Base-by-base conservation (phyloP, 2,113 vertebrate genomes). In the Cryptoleucopteryx plumbea region DNA sequence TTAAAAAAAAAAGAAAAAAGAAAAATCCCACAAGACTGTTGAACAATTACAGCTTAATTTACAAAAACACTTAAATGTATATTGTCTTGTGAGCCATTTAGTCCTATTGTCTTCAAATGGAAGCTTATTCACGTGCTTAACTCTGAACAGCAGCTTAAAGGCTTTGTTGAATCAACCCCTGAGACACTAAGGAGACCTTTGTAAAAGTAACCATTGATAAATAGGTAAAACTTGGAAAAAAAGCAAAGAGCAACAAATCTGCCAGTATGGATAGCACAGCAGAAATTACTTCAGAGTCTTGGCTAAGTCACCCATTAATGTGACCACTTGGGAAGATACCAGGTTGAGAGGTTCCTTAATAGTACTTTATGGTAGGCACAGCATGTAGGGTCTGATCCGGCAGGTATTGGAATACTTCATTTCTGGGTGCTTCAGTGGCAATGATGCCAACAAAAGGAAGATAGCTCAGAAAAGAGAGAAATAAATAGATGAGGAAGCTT, bases 41-140 rank as follows among this genome's bases (percentile, higher is more conserved):
- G 68, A 93, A 94, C 84, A 93, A 84, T 96, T 91, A 90, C 70
- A 52, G 29, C 79, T 90, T 97, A 90, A 95, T 94, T 96, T 96
- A 75, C 52, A 55, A 88, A 93, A 86, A 85, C 78, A 63, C 70
- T 90, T 95, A 92, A 91, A 86, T 75, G 86, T 68, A 79, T 89
- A 79, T 86, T 90, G 90, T 85, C 93, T 91, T 89, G 56, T 88
- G 92, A 94, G 94, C 70, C 62, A 85, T 90, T 96, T 94, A 94
- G 90, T 80, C 58, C 58, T 88, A 58, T 93, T 95, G 93, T 95
- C 90, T 96, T 85, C 90, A 93, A 75, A 85, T 82, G 87, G 86
- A 93, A 91, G 66, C 31, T 91, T 89, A 53, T 68, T 90, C 83
- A 15, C 82, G 53, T 82, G 62, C 70, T 91, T 80, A 91, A 82